Evolutionary conservation across 2,113 vertebrate species (phyloP).

Genomic region (Pleuronectes platessa): DNA sequence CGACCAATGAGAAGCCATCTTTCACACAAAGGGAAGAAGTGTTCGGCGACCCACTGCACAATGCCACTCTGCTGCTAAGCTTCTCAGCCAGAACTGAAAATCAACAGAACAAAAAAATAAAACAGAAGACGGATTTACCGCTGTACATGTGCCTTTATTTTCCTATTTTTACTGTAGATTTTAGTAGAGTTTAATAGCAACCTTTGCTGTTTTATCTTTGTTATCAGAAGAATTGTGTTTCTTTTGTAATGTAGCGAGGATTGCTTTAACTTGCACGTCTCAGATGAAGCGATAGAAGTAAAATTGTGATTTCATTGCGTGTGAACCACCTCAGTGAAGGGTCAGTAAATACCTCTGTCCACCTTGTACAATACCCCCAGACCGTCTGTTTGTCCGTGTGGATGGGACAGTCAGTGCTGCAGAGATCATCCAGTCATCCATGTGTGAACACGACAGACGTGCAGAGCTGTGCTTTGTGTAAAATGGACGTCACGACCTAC

Average conservation of each 20-base stretch:
- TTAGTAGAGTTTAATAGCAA: constrained; percentile 64
- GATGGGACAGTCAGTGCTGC: constrained; percentile 54
- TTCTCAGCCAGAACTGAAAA: constrained; percentile 19
- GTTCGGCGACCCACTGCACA: constrained; percentile 35
- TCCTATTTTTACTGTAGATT: constrained; percentile 62
- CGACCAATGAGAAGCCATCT: constrained; percentile 71
- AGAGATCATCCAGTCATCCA: background rate
- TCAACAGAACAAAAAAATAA: background rate
- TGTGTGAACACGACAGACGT: constrained; percentile 36
- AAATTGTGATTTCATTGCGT: constrained; percentile 62
- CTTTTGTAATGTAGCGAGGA: constrained; percentile 58
- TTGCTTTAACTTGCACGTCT: constrained; percentile 72
- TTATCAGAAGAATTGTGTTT: constrained; percentile 54
- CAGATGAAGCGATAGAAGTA: constrained; percentile 48
- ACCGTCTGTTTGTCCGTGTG: constrained; percentile 3
- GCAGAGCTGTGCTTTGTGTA: constrained; percentile 12
- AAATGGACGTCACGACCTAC: constrained; percentile 1
- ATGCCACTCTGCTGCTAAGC: constrained; percentile 63
- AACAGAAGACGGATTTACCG: constrained; percentile 42
- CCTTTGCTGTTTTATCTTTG: constrained; percentile 53
- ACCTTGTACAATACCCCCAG: constrained; percentile 12
- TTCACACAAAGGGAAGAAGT: background rate
- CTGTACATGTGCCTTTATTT: constrained; percentile 83
- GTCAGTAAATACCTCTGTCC: constrained; percentile 60
- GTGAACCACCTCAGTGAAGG: constrained; percentile 50